Conservation (phyloP, 2,113 vertebrate genomes). For the Leptocoma aspasia region DNA sequence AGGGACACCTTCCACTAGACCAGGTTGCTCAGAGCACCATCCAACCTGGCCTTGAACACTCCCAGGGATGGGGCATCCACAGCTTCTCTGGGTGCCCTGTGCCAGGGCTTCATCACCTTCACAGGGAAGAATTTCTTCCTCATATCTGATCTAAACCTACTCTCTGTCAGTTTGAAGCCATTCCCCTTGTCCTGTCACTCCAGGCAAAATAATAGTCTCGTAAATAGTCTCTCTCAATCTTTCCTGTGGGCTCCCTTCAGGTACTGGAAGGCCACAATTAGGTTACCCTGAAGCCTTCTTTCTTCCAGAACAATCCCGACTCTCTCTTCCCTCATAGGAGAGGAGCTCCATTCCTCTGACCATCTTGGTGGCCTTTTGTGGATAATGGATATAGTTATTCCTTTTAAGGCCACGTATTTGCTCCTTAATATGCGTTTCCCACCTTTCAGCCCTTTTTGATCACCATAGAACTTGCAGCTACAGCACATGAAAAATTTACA, state of each 20-base stretch:
- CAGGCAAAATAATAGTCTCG: no score
- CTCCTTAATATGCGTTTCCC: not conserved
- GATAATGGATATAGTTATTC: not conserved
- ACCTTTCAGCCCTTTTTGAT: not conserved
- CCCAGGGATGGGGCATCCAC: accelerated
- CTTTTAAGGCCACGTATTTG: not conserved
- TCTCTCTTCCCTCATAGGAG: not conserved
- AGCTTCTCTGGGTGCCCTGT: not conserved
- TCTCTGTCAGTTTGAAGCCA: not conserved
- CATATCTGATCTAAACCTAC: not conserved
- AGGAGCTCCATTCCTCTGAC: not conserved
- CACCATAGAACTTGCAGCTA: not conserved
- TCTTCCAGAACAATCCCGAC: not conserved
- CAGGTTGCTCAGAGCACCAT: not conserved
- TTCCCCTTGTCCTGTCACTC: not conserved
- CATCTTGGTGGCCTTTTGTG: not conserved
- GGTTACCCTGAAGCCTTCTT: not conserved
- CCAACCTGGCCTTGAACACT: not conserved
- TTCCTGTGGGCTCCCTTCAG: not conserved
- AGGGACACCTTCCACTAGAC: not conserved
- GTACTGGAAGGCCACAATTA: not conserved
- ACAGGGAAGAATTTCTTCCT: not conserved
- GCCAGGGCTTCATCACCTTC: not conserved
- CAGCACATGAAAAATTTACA: not conserved
- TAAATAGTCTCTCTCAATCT: not conserved